Conservation (phyloP, 64 coral and sea anemone genomes). For the Pocillopora verrucosa region DNA sequence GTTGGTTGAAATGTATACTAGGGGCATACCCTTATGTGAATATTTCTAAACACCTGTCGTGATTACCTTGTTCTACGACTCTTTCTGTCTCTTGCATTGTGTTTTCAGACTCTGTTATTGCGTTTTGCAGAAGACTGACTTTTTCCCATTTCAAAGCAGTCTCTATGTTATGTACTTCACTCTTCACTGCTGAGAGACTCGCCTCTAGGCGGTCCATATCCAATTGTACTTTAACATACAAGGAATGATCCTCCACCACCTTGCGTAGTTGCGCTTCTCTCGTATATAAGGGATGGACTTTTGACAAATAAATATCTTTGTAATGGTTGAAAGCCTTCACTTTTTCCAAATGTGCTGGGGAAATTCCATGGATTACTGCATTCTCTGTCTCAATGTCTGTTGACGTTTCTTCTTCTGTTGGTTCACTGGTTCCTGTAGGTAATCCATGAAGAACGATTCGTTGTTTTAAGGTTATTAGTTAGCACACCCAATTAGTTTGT, state of each 20-base stretch:
- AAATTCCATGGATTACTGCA: conserved; percentile 19
- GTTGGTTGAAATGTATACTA: too few species aligned
- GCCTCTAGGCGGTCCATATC: conserved; percentile 13
- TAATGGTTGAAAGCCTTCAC: conserved; percentile 30
- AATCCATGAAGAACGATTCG: neutral
- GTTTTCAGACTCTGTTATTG: neutral
- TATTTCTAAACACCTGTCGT: too few species aligned
- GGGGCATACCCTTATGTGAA: too few species aligned
- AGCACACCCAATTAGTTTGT: neutral
- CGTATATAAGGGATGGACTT: conserved; percentile 36
- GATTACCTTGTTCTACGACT: conserved; percentile 30
- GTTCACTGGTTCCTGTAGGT: neutral
- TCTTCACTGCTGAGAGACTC: neutral
- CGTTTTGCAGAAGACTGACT: neutral
- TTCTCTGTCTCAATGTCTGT: neutral
- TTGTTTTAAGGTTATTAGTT: neutral
- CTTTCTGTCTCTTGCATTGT: neutral
- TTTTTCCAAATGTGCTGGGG: conserved; percentile 19
- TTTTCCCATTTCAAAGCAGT: neutral
- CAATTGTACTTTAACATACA: neutral
- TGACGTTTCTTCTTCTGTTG: neutral
- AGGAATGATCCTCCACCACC: neutral
- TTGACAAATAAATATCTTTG: conserved; percentile 39
- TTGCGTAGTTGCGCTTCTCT: conserved; percentile 17
- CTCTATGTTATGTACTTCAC: neutral